Base-by-base conservation (phyloP, 2,797 vertebrate genomes). In the Phaenicophaeus curvirostris region DNA sequence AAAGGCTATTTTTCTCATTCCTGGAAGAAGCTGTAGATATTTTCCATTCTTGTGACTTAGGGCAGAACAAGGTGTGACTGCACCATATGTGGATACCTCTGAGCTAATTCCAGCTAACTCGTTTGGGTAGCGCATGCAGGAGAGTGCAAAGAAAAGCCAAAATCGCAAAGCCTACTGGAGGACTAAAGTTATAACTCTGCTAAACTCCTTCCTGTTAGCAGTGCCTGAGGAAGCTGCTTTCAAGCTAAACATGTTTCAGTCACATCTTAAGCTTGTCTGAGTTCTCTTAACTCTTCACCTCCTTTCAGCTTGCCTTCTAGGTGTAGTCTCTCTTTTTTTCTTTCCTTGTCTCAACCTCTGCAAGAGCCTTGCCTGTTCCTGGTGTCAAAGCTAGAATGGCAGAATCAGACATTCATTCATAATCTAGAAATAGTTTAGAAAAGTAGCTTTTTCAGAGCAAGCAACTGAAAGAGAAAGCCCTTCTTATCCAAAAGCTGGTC, bases 1-100 rank as follows among this genome's bases (percentile, higher is more conserved):
- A 85, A 90, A 89, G 21, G 67, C 12, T 93, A 87, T 89, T 96
- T 93, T 93, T 89, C 75, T 87, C 72, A 62, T 95, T 94, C 82
- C 92, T 94, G 95, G 92, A 95, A 93, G 81, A 77, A 94, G 53
- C 23, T 89, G 89, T 33, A 75, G 95, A 86, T 90, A 72, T 93
- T 96, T 96, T 94, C 93, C 94, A 86, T 94, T 93, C 88, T 21
- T 86, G 83, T 93, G 65, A 96, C 85, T 95, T 69, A 44, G 31
- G 72, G 61, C 76, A 95, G 90, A 76, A 95, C 85, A 66, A 94
- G 87, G 95, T 95, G 91, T 96, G 85, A 91, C 91, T 88, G 27
- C 17, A 61, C 28, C 0, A 1, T 0, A 1, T 81, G 30, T 78
- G 51, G 73, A 72, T 72, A 69, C 69, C 73, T 91, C 79, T 94